Evolutionary conservation across 2,113 vertebrate species (phyloP).

Genomic region (Plestiodon gilberti): DNA sequence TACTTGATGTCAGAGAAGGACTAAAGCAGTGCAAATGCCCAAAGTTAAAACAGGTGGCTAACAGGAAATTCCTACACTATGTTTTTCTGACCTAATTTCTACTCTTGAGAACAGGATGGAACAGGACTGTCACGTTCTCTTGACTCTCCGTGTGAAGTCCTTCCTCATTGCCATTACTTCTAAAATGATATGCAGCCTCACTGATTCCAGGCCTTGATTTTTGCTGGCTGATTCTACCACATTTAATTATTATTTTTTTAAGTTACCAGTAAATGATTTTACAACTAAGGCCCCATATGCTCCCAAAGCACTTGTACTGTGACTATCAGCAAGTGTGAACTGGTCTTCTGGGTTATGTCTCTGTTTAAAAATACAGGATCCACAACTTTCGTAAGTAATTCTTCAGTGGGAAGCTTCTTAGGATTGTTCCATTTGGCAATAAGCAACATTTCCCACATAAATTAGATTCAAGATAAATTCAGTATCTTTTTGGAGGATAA

Average conservation of each 20-base stretch:
- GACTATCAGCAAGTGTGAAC: too few species aligned
- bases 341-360: too few species aligned
- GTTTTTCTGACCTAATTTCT: not conserved
- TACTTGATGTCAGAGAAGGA: not conserved
- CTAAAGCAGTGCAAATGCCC: conserved; percentile 2
- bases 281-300: too few species aligned
- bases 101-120: too few species aligned
- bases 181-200: not conserved
- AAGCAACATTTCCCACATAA: not conserved
- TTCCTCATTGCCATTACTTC: not conserved
- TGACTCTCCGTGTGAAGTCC: not conserved
- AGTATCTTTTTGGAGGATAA: too few species aligned
- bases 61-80: conserved; percentile 1
- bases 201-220: too few species aligned
- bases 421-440: conserved; percentile 9
- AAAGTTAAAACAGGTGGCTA: conserved; percentile 1
- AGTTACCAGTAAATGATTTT: too few species aligned
- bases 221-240: too few species aligned
- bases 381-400: not conserved
- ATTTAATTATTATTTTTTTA: too few species aligned
- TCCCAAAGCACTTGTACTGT: too few species aligned
- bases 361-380: too few species aligned
- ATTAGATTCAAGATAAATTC: too few species aligned
- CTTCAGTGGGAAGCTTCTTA: not conserved
- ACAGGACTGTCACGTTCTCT: not conserved